Percentiles rank a stretch among this genome's conserved stretches.
Conservation (phyloP, 2,888 invertebrate species). For the Sesia bembeciformis region DNA sequence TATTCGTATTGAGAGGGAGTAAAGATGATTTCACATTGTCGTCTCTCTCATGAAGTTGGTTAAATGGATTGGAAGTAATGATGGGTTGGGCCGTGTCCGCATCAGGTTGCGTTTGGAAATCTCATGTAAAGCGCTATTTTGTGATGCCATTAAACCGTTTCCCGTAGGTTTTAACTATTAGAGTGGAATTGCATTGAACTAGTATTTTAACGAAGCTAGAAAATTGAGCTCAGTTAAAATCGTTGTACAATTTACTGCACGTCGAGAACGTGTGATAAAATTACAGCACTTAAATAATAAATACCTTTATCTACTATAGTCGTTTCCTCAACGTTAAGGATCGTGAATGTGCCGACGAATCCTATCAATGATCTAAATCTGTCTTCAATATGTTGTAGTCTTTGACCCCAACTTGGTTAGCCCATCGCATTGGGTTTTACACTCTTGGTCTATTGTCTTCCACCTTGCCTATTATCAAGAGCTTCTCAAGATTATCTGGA, state of each 20-base stretch:
- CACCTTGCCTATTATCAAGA: too few relatives aligned
- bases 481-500: too few relatives aligned
- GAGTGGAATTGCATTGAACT: background rate
- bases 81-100: constrained; percentile 29
- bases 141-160: background rate
- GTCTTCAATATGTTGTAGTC: too few relatives aligned
- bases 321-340: too few relatives aligned
- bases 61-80: constrained; percentile 45
- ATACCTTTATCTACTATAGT: background rate
- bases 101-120: constrained; percentile 12
- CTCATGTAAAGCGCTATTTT: constrained; percentile 15
- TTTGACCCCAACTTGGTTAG: too few relatives aligned
- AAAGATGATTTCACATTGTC: constrained; percentile 19
- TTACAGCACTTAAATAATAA: background rate
- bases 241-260: background rate
- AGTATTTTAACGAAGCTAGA: background rate
- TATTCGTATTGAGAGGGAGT: background rate
- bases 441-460: too few relatives aligned
- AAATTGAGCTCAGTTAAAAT: background rate
- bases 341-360: too few relatives aligned
- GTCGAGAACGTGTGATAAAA: background rate
- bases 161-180: background rate
- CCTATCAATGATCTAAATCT: too few relatives aligned
- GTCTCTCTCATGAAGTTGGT: constrained; percentile 14
- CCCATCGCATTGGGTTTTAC: too few relatives aligned